phyloP scores from a whole-genome alignment of 2,797 vertebrate species.

The Spinibarbus caldwelli region DNA sequence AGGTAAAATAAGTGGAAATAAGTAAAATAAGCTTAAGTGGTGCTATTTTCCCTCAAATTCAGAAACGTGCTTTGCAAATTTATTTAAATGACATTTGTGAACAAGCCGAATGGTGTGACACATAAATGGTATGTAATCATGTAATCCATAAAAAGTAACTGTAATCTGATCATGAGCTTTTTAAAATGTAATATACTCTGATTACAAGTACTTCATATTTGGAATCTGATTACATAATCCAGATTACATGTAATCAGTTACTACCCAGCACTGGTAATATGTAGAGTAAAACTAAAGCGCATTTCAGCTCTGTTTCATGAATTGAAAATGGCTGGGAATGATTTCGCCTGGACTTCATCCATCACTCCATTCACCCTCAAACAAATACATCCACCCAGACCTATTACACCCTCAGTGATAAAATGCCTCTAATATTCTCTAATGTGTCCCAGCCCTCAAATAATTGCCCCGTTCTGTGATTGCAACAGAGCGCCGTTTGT shows the following conservation, averaged over 20 bases:
- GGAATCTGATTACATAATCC: background rate
- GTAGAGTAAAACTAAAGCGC: background rate
- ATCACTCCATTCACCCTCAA: constrained; percentile 78
- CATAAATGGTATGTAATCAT: no score
- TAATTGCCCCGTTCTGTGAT: constrained; percentile 77
- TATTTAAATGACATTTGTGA: no score
- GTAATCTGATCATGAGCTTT: no score
- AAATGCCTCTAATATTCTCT: constrained; percentile 80
- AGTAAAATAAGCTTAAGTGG: no score
- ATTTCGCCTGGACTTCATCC: constrained; percentile 70
- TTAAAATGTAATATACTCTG: no score
- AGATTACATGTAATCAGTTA: background rate
- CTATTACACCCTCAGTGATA: constrained; percentile 77
- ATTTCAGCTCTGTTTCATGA: background rate
- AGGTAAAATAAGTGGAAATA: no score
- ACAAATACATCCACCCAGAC: constrained; percentile 76
- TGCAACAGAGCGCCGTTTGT: constrained; percentile 76
- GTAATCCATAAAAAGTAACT: no score
- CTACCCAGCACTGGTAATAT: no score
- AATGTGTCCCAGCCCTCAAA: constrained; percentile 80
- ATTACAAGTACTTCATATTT: no score
- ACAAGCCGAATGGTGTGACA: no score
- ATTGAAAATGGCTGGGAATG: constrained; percentile 65
- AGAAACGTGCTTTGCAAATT: no score
- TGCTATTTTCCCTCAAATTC: no score